Base-by-base conservation (phyloP, 2,113 vertebrate species). In the Eulacestoma nigropectus region DNA sequence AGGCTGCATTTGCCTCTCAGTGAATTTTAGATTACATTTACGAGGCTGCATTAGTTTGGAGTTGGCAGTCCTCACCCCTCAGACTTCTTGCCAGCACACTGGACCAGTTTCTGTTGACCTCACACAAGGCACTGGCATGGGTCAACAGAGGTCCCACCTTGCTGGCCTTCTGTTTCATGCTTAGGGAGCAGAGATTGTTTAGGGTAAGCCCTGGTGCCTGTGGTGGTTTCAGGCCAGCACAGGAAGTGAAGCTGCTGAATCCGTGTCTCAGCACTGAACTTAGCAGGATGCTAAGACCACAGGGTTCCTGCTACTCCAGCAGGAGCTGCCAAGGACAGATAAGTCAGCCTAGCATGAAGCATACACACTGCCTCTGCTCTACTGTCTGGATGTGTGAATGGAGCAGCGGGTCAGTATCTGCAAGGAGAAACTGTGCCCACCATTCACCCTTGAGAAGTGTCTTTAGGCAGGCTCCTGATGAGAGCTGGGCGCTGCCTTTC, bases 121-220 rank as follows among this genome's bases (percentile, higher is more conserved):
- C 4, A 2, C 21, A 59, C 9, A 74, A 74, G 47, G 33, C 59
- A 59, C 0, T 53, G 42, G 39, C 44, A 64, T 7, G 11, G 47
- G 32, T 52, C 44, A 64, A 14, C 39, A 68, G 33, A 68, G 11
- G 16, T 82, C 17, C 39, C 32, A 62, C 26, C 22, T 53, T 3
- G 0, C 29, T 79, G 78, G 15, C 32, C 20, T 76, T 90, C 32
- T n/a, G 18, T 21, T 50, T 56, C 30, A 26, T 16, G 7, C 62
- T 57, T 27, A 62, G 44, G 42, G 27, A 93, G 35, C 30, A 41
- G 35, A 80, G 55, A 62, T 35, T 67, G 33, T 62, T 87, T 27
- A 75, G 27, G 44, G 68, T 1, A 2, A 78, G 41, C 18, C 17
- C 1, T 5, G 2, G 57, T 1, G 0, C 9, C 53, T 0, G 0